These are phyloP conservation scores for Porphyrio hochstetteri DNA, from an alignment of 2,113 vertebrate genomes.

Conservation along the genomic window DNA sequence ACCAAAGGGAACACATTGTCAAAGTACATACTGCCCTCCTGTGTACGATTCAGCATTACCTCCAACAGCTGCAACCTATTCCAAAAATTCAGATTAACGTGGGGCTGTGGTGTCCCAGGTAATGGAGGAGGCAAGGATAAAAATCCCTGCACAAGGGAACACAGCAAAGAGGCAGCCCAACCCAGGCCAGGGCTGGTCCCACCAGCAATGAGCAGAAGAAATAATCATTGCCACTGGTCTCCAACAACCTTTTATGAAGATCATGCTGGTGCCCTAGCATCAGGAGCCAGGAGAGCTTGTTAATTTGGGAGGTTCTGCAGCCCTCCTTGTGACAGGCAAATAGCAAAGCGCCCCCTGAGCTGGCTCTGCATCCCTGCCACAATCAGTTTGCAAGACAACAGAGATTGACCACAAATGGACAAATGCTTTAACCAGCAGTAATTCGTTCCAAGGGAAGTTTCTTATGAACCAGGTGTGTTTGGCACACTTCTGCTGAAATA, in stretches of 20 bases:
- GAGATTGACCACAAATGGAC: neutral
- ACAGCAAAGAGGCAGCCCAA: neutral
- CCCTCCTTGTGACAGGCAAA: neutral
- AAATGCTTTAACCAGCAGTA: neutral
- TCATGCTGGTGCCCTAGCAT: neutral
- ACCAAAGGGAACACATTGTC: neutral
- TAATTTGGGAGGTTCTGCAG: neutral
- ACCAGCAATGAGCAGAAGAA: neutral
- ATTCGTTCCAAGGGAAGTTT: neutral
- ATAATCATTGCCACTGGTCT: neutral
- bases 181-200: accelerated
- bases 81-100: neutral
- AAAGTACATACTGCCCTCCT: conserved; percentile 65
- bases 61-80: neutral
- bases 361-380: neutral
- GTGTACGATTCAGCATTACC: conserved; percentile 18
- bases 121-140: neutral
- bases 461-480: neutral
- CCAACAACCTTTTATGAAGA: neutral
- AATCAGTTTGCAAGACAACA: neutral
- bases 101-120: neutral
- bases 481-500: neutral
- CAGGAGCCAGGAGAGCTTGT: neutral
- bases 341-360: neutral
- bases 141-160: neutral